Evolutionary conservation across 2,888 invertebrate genomes (phyloP).

Genomic region (Eristalis tenax): DNA sequence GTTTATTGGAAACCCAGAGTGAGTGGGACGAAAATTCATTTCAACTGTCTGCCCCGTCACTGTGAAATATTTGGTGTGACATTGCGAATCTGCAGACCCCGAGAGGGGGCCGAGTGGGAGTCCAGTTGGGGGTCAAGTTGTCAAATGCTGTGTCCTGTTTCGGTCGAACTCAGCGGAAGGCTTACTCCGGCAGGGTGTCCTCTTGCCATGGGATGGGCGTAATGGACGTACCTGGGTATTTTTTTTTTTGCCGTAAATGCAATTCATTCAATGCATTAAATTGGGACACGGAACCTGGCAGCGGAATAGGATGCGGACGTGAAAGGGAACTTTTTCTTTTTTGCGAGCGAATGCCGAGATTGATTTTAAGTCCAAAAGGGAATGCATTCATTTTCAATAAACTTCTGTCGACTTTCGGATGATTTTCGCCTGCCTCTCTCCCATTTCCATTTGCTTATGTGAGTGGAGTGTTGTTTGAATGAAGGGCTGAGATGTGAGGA

Average conservation of each 20-base stretch:
- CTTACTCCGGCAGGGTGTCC: neutral
- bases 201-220: neutral
- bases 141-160: neutral
- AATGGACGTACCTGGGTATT: neutral
- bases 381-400: neutral
- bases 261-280: neutral
- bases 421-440: neutral
- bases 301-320: neutral
- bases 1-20: neutral
- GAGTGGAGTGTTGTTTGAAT: too few species aligned
- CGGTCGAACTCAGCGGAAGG: neutral
- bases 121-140: neutral
- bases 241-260: neutral
- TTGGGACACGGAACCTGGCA: neutral
- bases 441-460: too few species aligned
- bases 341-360: neutral
- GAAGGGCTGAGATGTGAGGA: too few species aligned
- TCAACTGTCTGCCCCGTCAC: neutral
- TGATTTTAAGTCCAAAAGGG: neutral
- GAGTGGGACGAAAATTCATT: neutral
- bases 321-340: neutral
- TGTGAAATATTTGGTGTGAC: neutral
- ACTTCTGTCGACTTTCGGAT: neutral
- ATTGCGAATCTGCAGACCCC: neutral
- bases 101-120: too few species aligned